A percentile compares a stretch with the other conserved stretches of the same genome.
phyloP scores from a whole-genome alignment of 2,888 invertebrate genomes.

The Nemotelus nigrinus region DNA sequence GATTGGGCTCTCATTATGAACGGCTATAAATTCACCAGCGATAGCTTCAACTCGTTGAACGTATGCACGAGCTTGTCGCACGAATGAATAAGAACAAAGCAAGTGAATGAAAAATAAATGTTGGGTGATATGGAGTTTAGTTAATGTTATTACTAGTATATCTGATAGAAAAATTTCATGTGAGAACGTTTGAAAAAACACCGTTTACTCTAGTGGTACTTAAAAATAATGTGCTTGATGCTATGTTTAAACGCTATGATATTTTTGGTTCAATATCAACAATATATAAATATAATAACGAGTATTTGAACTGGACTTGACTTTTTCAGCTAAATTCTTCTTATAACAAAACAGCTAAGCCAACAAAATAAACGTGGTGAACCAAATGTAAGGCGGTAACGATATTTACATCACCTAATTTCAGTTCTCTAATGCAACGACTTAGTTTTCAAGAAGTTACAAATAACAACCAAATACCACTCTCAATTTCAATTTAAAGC shows the following conservation, averaged over 20 bases:
- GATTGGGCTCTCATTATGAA: slow-evolving; percentile 8
- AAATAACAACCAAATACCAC: not conserved
- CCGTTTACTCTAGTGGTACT: too few species aligned
- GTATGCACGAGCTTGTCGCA: too few species aligned
- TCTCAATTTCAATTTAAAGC: not conserved
- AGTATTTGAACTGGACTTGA: not conserved
- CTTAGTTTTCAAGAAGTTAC: not conserved
- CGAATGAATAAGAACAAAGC: not conserved
- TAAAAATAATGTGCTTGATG: too few species aligned
- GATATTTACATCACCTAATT: too few species aligned
- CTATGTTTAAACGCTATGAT: too few species aligned
- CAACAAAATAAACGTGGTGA: too few species aligned
- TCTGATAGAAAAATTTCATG: too few species aligned
- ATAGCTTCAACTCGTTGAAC: not conserved
- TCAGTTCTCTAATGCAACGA: not conserved
- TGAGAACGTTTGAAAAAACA: too few species aligned
- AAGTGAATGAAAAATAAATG: not conserved
- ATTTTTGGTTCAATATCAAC: too few species aligned
- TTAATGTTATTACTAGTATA: too few species aligned
- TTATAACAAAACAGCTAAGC: too few species aligned
- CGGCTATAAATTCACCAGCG: not conserved
- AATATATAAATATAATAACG: not conserved
- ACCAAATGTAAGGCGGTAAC: too few species aligned
- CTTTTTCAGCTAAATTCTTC: not conserved
- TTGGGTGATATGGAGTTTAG: not conserved